Percentiles rank a stretch among this genome's conserved stretches.
Evolutionary conservation across 2,113 vertebrate genomes (phyloP).

Genomic region (Podiceps cristatus): DNA sequence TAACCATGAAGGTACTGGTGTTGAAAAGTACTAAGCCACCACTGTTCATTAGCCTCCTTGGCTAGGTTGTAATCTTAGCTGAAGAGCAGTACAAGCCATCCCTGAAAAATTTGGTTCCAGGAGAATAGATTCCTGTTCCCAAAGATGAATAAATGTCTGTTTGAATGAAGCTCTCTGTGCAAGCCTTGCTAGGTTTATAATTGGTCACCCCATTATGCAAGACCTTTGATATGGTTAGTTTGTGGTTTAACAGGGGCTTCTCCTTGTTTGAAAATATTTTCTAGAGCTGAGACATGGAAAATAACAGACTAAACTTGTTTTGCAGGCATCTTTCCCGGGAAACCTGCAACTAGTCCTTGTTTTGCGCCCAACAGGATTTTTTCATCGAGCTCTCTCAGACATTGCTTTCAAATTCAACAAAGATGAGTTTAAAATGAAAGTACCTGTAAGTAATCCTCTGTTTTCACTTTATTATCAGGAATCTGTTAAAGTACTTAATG

Average conservation of each 20-base stretch:
- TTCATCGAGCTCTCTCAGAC: conserved; percentile 91
- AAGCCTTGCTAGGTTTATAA: not conserved
- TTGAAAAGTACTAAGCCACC: not conserved
- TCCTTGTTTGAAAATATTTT: not conserved
- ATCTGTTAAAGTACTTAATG: not conserved
- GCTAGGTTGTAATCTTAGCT: not conserved
- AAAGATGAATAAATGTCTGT: not conserved
- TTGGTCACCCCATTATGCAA: not conserved
- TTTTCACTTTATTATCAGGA: not conserved
- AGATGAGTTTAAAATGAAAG: conserved; percentile 99
- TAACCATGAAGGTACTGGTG: not conserved
- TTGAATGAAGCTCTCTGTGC: conserved; percentile 2
- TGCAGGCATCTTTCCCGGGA: conserved; percentile 93
- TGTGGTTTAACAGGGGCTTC: not conserved
- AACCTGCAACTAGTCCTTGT: conserved; percentile 96
- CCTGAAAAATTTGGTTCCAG: not conserved
- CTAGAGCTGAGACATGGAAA: not conserved
- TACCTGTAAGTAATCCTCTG: conserved; percentile 84
- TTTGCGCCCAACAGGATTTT: conserved; percentile 89
- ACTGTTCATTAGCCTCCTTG: not conserved
- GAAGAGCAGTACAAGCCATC: not conserved
- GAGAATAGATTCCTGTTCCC: not conserved
- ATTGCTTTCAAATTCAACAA: conserved; percentile 92
- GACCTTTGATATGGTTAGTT: not conserved
- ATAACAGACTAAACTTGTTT: conserved; percentile 3